A percentile compares a stretch with the other conserved stretches of the same genome.
Conservation (phyloP, 1,140 invertebrate genomes). For the Paralvinella palmiformis region DNA sequence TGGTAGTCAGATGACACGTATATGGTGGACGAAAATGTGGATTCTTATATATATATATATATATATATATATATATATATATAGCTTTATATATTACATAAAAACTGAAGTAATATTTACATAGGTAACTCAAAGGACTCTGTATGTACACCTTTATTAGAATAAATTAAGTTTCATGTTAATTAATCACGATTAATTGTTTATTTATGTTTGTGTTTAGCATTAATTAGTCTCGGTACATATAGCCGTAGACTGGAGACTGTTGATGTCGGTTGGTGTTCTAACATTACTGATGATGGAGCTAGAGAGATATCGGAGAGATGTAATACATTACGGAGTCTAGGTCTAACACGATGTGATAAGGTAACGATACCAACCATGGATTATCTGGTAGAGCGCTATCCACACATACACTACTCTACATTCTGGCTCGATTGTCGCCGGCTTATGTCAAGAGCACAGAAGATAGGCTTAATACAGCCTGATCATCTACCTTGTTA, state of each 20-base stretch:
- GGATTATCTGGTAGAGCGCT: conserved; percentile 28
- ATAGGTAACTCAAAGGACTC: conserved; percentile 22
- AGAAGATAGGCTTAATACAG: no score
- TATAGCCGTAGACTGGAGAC: conserved; percentile 10
- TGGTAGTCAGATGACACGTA: no score
- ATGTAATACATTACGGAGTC: conserved; percentile 27
- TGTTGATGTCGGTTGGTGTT: conserved; percentile 39
- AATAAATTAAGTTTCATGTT: conserved; percentile 19
- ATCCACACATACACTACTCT: conserved; percentile 34
- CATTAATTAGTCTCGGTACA: not conserved
- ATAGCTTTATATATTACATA: no score
- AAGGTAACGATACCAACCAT: conserved; percentile 30
- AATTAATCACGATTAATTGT: not conserved
- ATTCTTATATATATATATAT: no score
- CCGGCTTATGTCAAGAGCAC: conserved; percentile 26
- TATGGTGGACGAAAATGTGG: no score
- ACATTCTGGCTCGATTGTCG: conserved; percentile 35
- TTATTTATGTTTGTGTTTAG: conserved; percentile 1
- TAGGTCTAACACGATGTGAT: conserved; percentile 37
- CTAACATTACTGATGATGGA: conserved; percentile 30
- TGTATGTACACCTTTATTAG: conserved; percentile 24
- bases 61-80: no score
- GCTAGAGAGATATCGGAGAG: conserved; percentile 26
- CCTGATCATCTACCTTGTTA: no score
- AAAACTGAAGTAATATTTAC: no score